Evolutionary conservation across 2,113 vertebrate species (phyloP), one percentile per base, ranked within the genome.

Genomic region (Enhydra lutris): DNA sequence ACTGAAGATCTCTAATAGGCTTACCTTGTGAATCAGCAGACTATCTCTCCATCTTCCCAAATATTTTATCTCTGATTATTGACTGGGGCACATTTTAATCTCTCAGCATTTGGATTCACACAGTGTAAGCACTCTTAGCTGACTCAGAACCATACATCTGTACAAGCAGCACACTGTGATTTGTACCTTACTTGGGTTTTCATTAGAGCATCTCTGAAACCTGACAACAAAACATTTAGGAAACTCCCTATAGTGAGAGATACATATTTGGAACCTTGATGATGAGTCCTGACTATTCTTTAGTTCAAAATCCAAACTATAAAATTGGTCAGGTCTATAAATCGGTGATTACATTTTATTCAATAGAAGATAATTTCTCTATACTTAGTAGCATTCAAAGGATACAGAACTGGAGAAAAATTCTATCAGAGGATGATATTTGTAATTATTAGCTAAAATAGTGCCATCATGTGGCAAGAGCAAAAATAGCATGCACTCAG

Each of bases 391-490:
- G 71, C 52, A 39, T 39, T 94, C 61, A 81, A 83, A 95, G 21
- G 55, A 31, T 71, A 24, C 4, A 24, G 18, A 59, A 57, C 74
- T 61, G 89, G 76, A 92, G 69, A 94, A 57, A 84, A 93, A 42
- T 24, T 89, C 39, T 91, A 7, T 39, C 65, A 47, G 71, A 93
- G 26, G 4, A 45, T 20, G 47, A 6, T 24, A 71, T 39, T 59
- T 71, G 9, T 63, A 85, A 95, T 95, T 95, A 76, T 86, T 93
- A n/a, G 39, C 80, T 39, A 15, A 86, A 61, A n/a, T 92, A 52
- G 79, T 26, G 94, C 95, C 96, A 97, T 29, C 95, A 39, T 86
- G 96, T 97, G 96, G 92, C 74, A 87, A 42, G 42, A 93, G 7
- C 20, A 67, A 94, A 86, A 82, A 96, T 36, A 81, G n/a, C 92